Base-by-base conservation (phyloP, 2,113 vertebrate genomes). In the Myotis lucifugus region DNA sequence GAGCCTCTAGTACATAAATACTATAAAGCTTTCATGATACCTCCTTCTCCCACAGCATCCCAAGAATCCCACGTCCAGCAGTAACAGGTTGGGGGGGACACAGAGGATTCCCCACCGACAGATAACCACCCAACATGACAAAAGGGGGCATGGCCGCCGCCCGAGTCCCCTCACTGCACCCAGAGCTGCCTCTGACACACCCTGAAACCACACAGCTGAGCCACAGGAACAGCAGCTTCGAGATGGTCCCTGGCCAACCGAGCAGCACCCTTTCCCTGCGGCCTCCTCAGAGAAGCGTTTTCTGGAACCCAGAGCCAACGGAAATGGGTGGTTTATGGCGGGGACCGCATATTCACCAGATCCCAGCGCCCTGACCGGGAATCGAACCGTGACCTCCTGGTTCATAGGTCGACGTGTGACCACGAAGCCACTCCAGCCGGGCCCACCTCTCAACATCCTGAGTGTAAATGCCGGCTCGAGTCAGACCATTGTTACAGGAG, bases 241-340 rank as follows among this genome's bases (percentile, higher is more conserved):
- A 64, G 70, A 61, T 52, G 3, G n/a, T 87, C 23, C 97, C 95
- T 96, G 87, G 91, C 21, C 7, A 70, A 4, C 84, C 93, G n/a
- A 88, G 88, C 73, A 66, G 32, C 3, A 8, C 34, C 42, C 87
- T 95, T 73, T 48, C 54, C 94, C 29, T n/a, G 8, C 21, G 19
- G 42, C 54, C 61, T 84, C 56, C 73, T 97, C 72, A 1, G n/a
- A 97, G 67, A 54, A 70, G 19, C 92, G 15, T 64, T 85, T 97
- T 72, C 46, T 95, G 83, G 82, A 93, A 86, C 67, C 94, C 93
- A 85, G 90, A 97, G 90, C 72, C 96, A 97, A 96, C 94, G 94
- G 94, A 97, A 97, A 97, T 91, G 90, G 97, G 69, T 88, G 95
- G 97, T 98, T 98, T 96, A 97, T 95, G 13, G 67, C 94, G 96